Percentiles rank a stretch among this genome's conserved stretches.
phyloP scores from a whole-genome alignment of 92 coral and sea anemone genomes.

The Parazoanthus atlanticus region DNA sequence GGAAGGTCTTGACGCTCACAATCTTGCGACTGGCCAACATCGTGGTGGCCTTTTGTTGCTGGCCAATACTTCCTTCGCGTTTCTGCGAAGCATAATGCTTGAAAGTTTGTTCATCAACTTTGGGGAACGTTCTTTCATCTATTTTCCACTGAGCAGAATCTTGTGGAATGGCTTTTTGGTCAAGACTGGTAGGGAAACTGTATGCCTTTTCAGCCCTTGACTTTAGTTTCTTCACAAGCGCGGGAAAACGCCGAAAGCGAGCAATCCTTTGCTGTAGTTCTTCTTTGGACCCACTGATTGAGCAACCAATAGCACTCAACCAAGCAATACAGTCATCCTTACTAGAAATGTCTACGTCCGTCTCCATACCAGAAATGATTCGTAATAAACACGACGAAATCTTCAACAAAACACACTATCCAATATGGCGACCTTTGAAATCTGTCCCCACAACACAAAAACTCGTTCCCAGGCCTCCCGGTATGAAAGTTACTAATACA shows the following conservation, averaged over 20 bases:
- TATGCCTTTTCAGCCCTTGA: background rate
- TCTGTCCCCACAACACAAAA: conserved; percentile 1
- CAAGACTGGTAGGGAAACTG: conserved; percentile 1
- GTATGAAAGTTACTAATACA: background rate
- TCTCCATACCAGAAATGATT: too few relatives aligned
- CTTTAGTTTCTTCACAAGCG: too few relatives aligned
- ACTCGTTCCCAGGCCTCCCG: background rate
- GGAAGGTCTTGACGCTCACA: conserved; percentile 30
- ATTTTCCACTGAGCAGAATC: background rate
- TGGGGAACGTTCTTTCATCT: background rate
- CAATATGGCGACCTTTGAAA: conserved; percentile 5
- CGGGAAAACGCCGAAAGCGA: too few relatives aligned
- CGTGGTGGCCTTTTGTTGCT: conserved; percentile 27
- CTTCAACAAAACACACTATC: background rate
- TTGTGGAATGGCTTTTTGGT: background rate
- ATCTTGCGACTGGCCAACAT: conserved; percentile 27
- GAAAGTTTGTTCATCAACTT: background rate
- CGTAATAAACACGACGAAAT: too few relatives aligned
- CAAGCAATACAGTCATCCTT: too few relatives aligned
- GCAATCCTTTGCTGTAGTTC: too few relatives aligned
- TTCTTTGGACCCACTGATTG: too few relatives aligned
- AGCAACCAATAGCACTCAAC: too few relatives aligned
- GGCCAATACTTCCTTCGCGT: conserved; percentile 34
- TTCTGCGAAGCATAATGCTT: background rate
- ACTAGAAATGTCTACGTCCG: too few relatives aligned